Evolutionary conservation across 2,113 vertebrate species (phyloP).

Genomic region (Atherinomorus stipes): DNA sequence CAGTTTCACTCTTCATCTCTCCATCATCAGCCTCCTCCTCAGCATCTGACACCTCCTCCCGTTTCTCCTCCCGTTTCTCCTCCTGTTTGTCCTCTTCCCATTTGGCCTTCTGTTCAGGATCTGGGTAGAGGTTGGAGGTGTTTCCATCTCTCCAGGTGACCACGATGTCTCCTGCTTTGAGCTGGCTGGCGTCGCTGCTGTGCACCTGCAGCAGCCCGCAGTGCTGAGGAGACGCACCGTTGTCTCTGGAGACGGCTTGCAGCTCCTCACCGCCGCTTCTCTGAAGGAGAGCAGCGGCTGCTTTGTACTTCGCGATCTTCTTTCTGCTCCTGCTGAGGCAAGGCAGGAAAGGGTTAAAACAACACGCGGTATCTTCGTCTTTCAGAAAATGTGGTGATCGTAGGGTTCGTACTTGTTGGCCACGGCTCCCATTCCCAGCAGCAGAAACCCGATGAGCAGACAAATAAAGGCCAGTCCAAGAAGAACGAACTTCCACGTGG

Average conservation of each 20-base stretch:
- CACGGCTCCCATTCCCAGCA: slow-evolving; percentile 84
- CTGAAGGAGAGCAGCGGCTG: slow-evolving; percentile 30
- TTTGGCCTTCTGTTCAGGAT: slow-evolving; percentile 54
- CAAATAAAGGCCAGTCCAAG: slow-evolving; percentile 79
- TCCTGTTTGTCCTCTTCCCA: slow-evolving; percentile 9
- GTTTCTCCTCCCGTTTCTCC: not conserved
- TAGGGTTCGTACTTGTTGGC: slow-evolving; percentile 86
- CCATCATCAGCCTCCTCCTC: slow-evolving; percentile 1
- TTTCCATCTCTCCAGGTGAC: slow-evolving; percentile 85
- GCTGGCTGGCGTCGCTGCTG: slow-evolving; percentile 36
- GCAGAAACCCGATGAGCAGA: slow-evolving; percentile 82
- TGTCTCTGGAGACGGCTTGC: slow-evolving; percentile 22
- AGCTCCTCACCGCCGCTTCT: slow-evolving; percentile 42
- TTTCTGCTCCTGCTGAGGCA: slow-evolving; percentile 83
- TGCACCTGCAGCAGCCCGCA: not conserved
- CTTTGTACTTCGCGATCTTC: slow-evolving; percentile 57
- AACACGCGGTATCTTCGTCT: not conserved
- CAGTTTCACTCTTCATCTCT: slow-evolving; percentile 19
- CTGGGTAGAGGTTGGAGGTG: slow-evolving; percentile 71
- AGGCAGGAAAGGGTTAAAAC: not conserved
- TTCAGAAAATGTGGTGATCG: not conserved
- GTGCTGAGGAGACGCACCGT: slow-evolving; percentile 4
- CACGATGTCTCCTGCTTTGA: slow-evolving; percentile 67
- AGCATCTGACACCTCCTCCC: not conserved
- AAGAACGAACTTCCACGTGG: slow-evolving; percentile 86